These are phyloP conservation scores for Felis chaus DNA, from an alignment of 2,113 vertebrate genomes.

Conservation along the genomic window DNA sequence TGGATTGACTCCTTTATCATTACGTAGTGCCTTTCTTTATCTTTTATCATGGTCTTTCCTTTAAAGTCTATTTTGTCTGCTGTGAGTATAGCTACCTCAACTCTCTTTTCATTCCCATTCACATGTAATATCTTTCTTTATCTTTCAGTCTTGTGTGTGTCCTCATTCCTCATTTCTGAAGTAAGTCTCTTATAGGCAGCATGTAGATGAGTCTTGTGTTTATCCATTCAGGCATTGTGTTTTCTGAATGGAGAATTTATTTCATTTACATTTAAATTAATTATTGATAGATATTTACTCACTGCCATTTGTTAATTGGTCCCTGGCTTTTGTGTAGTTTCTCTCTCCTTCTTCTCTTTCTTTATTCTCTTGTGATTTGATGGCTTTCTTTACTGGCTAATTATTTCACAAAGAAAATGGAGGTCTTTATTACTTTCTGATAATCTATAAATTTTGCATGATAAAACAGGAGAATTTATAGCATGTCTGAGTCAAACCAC, in stretches of 20 bases:
- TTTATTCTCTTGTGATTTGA: not conserved
- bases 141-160: not conserved
- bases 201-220: not conserved
- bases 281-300: not conserved
- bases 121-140: not conserved
- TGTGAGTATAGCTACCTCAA: not conserved
- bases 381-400: not conserved
- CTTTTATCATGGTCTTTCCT: not conserved
- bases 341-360: not conserved
- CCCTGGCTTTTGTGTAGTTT: not conserved
- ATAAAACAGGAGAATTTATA: not conserved
- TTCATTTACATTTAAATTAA: not conserved
- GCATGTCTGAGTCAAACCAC: not conserved
- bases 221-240: not conserved
- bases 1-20: not conserved
- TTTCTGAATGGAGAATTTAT: not conserved
- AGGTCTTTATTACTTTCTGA: not conserved
- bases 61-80: not conserved
- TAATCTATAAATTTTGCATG: conserved; percentile 21
- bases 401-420: not conserved
- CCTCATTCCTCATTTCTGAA: not conserved
- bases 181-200: not conserved
- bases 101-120: not conserved
- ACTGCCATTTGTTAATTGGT: not conserved
- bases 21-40: not conserved